A percentile compares a stretch with the other conserved stretches of the same genome.
phyloP scores from a whole-genome alignment of 2,797 vertebrate species.

The Cuculus canorus region DNA sequence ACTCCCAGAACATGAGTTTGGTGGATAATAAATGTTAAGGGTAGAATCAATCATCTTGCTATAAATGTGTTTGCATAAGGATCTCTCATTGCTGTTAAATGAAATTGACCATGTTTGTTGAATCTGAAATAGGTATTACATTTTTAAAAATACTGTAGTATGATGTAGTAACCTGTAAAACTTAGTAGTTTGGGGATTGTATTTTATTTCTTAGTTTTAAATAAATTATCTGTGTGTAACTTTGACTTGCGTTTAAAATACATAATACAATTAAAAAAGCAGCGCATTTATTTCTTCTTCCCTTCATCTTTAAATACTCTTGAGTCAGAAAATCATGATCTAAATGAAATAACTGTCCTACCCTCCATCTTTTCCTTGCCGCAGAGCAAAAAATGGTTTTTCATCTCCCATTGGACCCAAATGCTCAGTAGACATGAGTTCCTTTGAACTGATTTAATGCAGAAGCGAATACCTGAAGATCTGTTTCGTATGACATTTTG shows the following conservation, averaged over 20 bases:
- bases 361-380: not conserved
- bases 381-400: not conserved
- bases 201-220: not conserved
- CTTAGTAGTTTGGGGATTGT: not conserved
- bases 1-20: not conserved
- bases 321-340: not conserved
- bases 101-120: not conserved
- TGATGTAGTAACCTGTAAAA: not conserved
- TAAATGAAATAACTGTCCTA: not conserved
- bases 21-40: not conserved
- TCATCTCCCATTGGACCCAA: not conserved
- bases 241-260: not conserved
- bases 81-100: not conserved
- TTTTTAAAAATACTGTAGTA: not conserved
- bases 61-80: not conserved
- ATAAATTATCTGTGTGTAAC: not conserved
- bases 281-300: not conserved
- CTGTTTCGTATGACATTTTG: not conserved
- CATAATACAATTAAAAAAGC: not conserved
- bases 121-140: not conserved
- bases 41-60: not conserved
- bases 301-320: not conserved
- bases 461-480: not conserved
- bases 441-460: not conserved
- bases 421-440: not conserved